Evolutionary conservation across 92 coral and sea anemone genomes (phyloP).

Genomic region (Actinostola sp.): DNA sequence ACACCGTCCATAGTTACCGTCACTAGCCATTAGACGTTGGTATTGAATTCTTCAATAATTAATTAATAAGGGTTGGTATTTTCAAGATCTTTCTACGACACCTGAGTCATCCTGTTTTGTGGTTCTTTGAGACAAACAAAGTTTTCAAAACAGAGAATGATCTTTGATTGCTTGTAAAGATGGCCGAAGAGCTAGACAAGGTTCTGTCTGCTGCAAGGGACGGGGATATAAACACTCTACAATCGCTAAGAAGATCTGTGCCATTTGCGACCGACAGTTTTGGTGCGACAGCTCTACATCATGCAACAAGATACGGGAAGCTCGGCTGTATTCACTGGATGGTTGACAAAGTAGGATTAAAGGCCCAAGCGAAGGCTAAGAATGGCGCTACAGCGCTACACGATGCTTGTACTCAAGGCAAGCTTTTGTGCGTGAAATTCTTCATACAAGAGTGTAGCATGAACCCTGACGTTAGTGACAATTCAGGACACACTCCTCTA

Average conservation of each 20-base stretch:
- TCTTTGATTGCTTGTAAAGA: slow-evolving; percentile 4
- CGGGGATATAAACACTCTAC: slow-evolving; percentile 69
- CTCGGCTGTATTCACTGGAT: slow-evolving; percentile 82
- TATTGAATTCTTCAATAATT: neutral
- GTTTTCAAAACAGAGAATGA: slow-evolving; percentile 23
- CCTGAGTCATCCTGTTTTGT: neutral
- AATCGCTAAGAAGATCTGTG: slow-evolving; percentile 65
- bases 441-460: slow-evolving; percentile 56
- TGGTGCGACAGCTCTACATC: slow-evolving; percentile 83
- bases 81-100: slow-evolving; percentile 20
- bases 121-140: slow-evolving; percentile 17
- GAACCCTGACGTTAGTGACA: slow-evolving; percentile 59
- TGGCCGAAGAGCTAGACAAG: slow-evolving; percentile 68
- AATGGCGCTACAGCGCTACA: slow-evolving; percentile 81
- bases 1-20: neutral
- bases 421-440: slow-evolving; percentile 71
- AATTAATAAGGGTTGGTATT: neutral
- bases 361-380: slow-evolving; percentile 57
- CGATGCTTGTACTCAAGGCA: slow-evolving; percentile 85
- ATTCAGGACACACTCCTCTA: slow-evolving; percentile 80
- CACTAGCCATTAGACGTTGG: slow-evolving; percentile 2
- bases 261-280: slow-evolving; percentile 72
- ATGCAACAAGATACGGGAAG: slow-evolving; percentile 72
- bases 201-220: slow-evolving; percentile 80
- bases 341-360: slow-evolving; percentile 67